Percentiles rank a stretch among this genome's conserved stretches.
phyloP scores from a whole-genome alignment of 2,113 vertebrate species.

The Phalacrocorax carbo region DNA sequence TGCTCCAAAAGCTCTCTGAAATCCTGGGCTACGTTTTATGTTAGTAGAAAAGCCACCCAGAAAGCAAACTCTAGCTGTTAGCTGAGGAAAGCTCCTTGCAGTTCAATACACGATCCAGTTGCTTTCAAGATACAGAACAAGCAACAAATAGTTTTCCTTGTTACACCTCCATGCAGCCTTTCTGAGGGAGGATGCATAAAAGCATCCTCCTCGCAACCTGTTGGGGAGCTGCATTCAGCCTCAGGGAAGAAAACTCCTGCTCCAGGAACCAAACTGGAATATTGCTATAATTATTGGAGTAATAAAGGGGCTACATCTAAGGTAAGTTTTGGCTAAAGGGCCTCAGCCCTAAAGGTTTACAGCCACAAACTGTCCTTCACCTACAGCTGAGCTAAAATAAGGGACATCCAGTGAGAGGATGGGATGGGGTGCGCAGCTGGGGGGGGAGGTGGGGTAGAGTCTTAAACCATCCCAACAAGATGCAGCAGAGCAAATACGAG shows the following conservation, averaged over 20 bases:
- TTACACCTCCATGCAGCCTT: not conserved
- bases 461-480: not conserved
- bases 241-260: not conserved
- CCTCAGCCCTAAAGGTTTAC: not conserved
- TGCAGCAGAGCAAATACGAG: not conserved
- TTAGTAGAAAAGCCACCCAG: not conserved
- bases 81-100: not conserved
- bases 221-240: fast-evolving
- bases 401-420: not conserved
- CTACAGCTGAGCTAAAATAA: not conserved
- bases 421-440: not conserved
- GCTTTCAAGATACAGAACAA: not conserved
- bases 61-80: not conserved
- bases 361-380: not conserved
- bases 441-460: not conserved
- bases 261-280: not conserved
- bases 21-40: not conserved
- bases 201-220: fast-evolving
- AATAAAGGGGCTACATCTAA: not conserved
- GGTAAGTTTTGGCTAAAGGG: not conserved
- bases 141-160: not conserved
- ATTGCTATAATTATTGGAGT: not conserved
- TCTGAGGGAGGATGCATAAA: not conserved
- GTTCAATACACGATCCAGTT: not conserved
- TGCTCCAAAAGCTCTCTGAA: not conserved